Evolutionary conservation across 2,888 invertebrate genomes (phyloP).

Genomic region (Poecilobothrus nobilitatus): DNA sequence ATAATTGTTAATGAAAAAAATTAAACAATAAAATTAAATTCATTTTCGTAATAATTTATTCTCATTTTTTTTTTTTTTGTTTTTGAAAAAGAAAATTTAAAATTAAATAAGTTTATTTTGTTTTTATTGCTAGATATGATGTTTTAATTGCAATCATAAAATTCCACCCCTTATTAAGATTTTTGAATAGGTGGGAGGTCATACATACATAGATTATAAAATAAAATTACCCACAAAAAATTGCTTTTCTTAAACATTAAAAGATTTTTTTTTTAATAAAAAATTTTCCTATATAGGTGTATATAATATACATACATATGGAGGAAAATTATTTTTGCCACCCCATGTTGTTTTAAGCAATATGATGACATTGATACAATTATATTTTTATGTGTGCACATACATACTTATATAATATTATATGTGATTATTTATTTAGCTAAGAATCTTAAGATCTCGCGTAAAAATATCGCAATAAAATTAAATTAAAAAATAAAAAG

Average conservation of each 20-base stretch:
- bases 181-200: neutral
- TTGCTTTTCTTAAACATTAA: neutral
- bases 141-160: slow-evolving; percentile 1
- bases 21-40: slow-evolving; percentile 6
- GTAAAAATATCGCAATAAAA: neutral
- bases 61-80: neutral
- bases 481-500: neutral
- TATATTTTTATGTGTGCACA: neutral
- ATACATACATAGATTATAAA: neutral
- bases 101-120: neutral
- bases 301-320: no score
- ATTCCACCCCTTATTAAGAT: neutral
- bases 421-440: no score
- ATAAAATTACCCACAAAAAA: no score
- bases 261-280: no score
- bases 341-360: neutral
- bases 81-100: neutral
- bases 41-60: slow-evolving; percentile 2
- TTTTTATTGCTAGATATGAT: neutral
- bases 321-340: neutral
- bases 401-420: no score
- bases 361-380: neutral
- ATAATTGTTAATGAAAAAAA: slow-evolving; percentile 5
- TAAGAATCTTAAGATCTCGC: neutral
- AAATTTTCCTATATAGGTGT: no score